phyloP scores from a whole-genome alignment of 2,888 invertebrate species.

The Macrophya alboannulata region DNA sequence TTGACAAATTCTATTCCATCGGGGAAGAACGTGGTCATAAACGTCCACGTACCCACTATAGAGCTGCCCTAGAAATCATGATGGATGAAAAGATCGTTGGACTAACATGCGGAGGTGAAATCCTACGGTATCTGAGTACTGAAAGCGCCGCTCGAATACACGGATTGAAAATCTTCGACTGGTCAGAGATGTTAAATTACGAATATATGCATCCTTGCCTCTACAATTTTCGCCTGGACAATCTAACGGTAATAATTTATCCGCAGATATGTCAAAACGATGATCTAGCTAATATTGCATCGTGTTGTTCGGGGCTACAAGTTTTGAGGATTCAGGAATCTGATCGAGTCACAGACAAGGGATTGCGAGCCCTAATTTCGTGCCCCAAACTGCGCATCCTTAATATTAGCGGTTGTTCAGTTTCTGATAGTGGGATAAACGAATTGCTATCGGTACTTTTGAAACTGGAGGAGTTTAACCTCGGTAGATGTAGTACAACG shows the following conservation, averaged over 20 bases:
- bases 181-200: neutral
- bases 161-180: neutral
- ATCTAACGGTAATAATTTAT: neutral
- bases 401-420: neutral
- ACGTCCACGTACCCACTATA: neutral
- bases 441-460: neutral
- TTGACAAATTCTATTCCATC: neutral
- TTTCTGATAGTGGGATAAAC: neutral
- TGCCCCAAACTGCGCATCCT: conserved; percentile 22
- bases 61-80: neutral
- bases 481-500: neutral
- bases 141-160: neutral
- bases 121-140: neutral
- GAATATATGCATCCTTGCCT: neutral
- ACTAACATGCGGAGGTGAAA: neutral
- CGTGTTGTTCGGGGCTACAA: neutral
- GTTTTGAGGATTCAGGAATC: neutral
- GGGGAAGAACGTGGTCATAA: neutral
- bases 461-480: conserved; percentile 24
- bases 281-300: neutral
- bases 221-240: neutral
- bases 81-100: neutral
- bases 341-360: neutral
- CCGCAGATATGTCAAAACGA: neutral
- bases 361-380: neutral